A percentile compares a stretch with the other conserved stretches of the same genome.
phyloP scores from a whole-genome alignment of 2,113 vertebrate species.

The Callithrix jacchus region DNA sequence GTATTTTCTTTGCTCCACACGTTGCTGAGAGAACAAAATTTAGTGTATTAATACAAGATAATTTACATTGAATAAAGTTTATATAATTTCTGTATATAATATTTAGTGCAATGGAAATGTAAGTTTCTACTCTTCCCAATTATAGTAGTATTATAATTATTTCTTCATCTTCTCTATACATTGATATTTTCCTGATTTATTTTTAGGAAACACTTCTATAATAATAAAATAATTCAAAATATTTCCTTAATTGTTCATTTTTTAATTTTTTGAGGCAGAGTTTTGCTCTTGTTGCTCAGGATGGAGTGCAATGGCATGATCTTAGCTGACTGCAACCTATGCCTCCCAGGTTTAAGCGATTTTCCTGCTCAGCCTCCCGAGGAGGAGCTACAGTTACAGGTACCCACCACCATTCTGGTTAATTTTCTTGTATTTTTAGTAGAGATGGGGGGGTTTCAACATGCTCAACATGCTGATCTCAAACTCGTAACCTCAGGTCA shows the following conservation, averaged over 20 bases:
- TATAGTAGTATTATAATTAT: neutral
- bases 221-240: neutral
- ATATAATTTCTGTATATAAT: neutral
- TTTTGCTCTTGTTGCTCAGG: too few species aligned
- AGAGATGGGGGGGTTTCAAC: too few species aligned
- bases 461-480: too few species aligned
- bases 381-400: too few species aligned
- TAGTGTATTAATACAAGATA: neutral
- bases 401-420: accelerated
- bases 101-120: neutral
- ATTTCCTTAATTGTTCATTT: neutral
- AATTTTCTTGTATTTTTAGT: too few species aligned
- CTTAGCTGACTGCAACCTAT: too few species aligned
- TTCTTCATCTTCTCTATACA: neutral
- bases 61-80: neutral
- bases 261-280: too few species aligned
- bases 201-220: neutral
- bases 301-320: too few species aligned
- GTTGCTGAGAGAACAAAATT: neutral
- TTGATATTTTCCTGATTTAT: neutral
- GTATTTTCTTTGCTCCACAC: neutral
- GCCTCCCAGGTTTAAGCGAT: too few species aligned
- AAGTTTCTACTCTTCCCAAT: neutral
- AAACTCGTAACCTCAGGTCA: too few species aligned
- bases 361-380: too few species aligned